These are phyloP conservation scores for Drosophila paranaensis DNA, from an alignment of 2,888 invertebrate species.

Conservation along the genomic window DNA sequence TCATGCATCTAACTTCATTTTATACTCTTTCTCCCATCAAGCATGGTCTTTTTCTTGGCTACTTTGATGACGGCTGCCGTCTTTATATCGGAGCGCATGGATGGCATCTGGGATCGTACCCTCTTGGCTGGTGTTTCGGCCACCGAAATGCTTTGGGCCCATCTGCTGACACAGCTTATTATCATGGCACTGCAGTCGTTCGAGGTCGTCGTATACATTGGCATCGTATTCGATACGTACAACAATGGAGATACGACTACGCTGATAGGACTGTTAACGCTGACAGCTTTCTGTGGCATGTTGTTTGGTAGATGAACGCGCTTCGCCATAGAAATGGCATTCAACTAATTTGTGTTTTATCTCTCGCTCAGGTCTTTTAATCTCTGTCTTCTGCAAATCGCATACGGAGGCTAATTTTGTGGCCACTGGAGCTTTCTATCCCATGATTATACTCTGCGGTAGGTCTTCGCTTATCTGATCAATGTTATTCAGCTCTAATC, in stretches of 20 bases:
- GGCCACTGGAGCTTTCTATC: slow-evolving; percentile 95
- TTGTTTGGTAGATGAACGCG: slow-evolving; percentile 86
- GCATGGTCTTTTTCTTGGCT: slow-evolving; percentile 94
- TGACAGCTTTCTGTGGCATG: slow-evolving; percentile 94
- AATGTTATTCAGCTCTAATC: background rate
- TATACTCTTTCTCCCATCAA: slow-evolving; percentile 78
- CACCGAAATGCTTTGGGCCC: slow-evolving; percentile 92
- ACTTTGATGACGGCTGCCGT: slow-evolving; percentile 93
- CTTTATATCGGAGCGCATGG: slow-evolving; percentile 91
- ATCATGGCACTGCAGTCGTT: slow-evolving; percentile 90
- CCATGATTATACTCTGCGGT: slow-evolving; percentile 95
- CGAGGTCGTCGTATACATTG: slow-evolving; percentile 85
- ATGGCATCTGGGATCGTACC: slow-evolving; percentile 95
- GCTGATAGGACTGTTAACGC: slow-evolving; percentile 88
- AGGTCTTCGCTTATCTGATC: slow-evolving; percentile 78
- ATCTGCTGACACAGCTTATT: slow-evolving; percentile 90
- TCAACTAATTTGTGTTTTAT: background rate
- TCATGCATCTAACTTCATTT: background rate
- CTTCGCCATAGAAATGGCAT: background rate
- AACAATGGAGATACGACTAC: slow-evolving; percentile 85
- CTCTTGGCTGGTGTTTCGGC: slow-evolving; percentile 94
- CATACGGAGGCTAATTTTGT: slow-evolving; percentile 93
- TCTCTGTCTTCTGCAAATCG: slow-evolving; percentile 91
- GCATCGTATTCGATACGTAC: slow-evolving; percentile 84
- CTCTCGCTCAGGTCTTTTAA: slow-evolving; percentile 88